Base-by-base conservation (phyloP, 2,888 invertebrate species). In the Phrixothrix hirtus region DNA sequence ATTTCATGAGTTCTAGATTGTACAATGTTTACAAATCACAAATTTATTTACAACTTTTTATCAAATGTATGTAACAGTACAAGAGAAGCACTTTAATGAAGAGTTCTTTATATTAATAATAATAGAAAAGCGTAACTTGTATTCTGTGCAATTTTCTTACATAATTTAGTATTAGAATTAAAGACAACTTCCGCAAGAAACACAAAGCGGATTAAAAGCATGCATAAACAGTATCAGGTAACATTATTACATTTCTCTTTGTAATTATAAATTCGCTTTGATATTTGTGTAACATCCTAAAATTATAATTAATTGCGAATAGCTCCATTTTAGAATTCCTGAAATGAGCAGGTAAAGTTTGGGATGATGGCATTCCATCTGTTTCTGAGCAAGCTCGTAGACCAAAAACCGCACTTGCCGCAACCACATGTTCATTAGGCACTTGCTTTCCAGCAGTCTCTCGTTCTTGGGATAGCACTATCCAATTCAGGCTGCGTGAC, bases 381-480 rank as follows among this genome's bases (percentile, higher is more conserved):
- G 46, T 38, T 46, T 15, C 30, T 31, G 46, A 45, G 36, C 13
- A 13, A 7, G 32, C 34, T 39, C 41, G 27, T n/a, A 16, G 16
- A 15, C 45, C 12, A 16, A n/a, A 26, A 48, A 42, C 48, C 48
- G 29, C 48, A 48, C 27, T 38, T 34, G 41, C 48, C 48, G 17
- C 41, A 48, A 42, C 48, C 48, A 48, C 41, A 48, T 48, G 41
- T 48, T 48, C 48, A 48, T 48, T 48, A 41, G 41, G 48, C 35
- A 34, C 41, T 45, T 34, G 37, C 29, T 14, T 37, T 31, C 36
- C 2, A 9, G 21, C 10, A 21, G 21, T 29, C 32, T 43, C 27
- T 41, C 27, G 41, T 47, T 42, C 36, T 34, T 17, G 21, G 27
- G 34, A 47, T 47, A 30, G 32, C 10, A 15, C 25, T 21, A 41